These are phyloP conservation scores for Cataglyphis albicans DNA, from an alignment of 2,888 invertebrate genomes.

Conservation along the genomic window DNA sequence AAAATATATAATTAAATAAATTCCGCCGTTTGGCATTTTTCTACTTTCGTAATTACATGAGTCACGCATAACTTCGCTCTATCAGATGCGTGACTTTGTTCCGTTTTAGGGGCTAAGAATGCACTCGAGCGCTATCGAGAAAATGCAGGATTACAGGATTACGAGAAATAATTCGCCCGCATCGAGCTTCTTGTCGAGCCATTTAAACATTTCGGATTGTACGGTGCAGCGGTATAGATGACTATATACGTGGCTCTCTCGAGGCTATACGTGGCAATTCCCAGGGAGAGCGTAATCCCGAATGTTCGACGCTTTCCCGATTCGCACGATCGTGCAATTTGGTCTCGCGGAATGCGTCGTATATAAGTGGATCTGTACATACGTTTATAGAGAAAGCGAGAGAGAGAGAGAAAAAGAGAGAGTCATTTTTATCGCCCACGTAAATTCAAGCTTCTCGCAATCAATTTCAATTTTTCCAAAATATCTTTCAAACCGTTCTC, in stretches of 20 bases:
- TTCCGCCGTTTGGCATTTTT: neutral
- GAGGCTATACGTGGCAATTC: slow-evolving; percentile 68
- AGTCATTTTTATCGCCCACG: slow-evolving; percentile 67
- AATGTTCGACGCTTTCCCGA: slow-evolving; percentile 68
- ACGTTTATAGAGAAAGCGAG: slow-evolving; percentile 10
- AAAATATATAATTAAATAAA: too few relatives aligned
- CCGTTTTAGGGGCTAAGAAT: slow-evolving; percentile 21
- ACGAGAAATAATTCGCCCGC: slow-evolving; percentile 54
- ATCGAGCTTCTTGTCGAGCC: slow-evolving; percentile 71
- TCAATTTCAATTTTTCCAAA: slow-evolving; percentile 67
- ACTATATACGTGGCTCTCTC: slow-evolving; percentile 49
- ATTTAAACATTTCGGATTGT: slow-evolving; percentile 72
- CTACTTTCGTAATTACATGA: neutral
- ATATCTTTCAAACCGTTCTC: slow-evolving; percentile 32
- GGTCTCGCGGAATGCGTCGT: slow-evolving; percentile 60
- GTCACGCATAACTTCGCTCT: neutral
- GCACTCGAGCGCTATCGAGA: neutral
- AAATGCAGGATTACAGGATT: slow-evolving; percentile 37
- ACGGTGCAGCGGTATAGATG: slow-evolving; percentile 41
- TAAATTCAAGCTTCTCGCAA: slow-evolving; percentile 70
- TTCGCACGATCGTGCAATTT: slow-evolving; percentile 75
- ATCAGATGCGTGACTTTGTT: slow-evolving; percentile 26
- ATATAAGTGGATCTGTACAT: slow-evolving; percentile 1
- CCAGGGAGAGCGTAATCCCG: slow-evolving; percentile 69
- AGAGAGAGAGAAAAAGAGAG: neutral